Evolutionary conservation across 2,113 vertebrate genomes (phyloP), one percentile per base, ranked within the genome.

Genomic region (Tachysurus fulvidraco): DNA sequence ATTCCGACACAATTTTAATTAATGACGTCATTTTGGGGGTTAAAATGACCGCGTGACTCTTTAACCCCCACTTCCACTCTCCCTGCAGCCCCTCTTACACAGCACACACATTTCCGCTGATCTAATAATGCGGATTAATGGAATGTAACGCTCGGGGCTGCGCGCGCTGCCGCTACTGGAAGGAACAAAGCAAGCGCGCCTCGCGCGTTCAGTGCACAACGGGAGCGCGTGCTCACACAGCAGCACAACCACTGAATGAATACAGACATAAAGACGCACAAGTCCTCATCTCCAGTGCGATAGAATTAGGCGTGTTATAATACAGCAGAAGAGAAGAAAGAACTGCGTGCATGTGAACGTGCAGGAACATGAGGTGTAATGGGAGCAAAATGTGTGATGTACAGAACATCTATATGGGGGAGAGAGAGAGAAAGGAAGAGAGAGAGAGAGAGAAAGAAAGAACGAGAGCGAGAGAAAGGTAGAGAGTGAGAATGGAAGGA

Each of bases 71-170:
- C n/a, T 64, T 60, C 19, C 12, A 3, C 8, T 50, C 8, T 36
- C 80, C 90, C 83, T 16, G 79, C 89, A 44, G 69, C 85, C 77
- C 87, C 62, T 65, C 91, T 94, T 93, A 94, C 94, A 93, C 94
- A 9, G 14, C n/a, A 93, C 92, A 46, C 71, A 50, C 50, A 93
- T 92, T 92, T 88, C 52, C 59, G 86, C 91, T 85, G 87, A 85
- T 90, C 86, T 54, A 83, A 83, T 90, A 86, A 74, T 87, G 89
- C 83, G 71, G 81, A 92, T 91, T 92, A 89, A 89, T 87, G 83
- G 60, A 85, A 86, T 87, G 44, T 52, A 79, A 85, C 85, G 79
- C 83, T 46, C 41, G 65, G 71, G 60, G 81, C n/a, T 83, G 80
- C 46, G 79, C 85, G 60, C 73, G 44, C 44, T 41, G 19, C 69